Conservation (phyloP, 2,888 invertebrate species). For the Loripinus fragilis region DNA sequence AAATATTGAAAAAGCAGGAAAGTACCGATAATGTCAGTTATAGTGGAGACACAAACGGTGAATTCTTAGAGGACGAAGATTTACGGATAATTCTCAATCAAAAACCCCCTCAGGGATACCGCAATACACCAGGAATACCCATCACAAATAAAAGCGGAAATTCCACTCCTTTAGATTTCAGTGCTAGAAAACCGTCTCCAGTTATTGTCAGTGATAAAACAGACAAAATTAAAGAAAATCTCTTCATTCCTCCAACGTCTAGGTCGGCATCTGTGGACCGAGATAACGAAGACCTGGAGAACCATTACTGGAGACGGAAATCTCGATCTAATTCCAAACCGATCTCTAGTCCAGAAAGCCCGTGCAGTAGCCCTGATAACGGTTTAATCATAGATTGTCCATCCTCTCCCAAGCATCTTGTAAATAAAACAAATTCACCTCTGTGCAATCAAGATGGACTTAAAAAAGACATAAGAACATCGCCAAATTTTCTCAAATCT, state of each 20-base stretch:
- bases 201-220: conserved; percentile 1
- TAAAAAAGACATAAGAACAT: conserved; percentile 27
- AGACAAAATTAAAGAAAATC: not conserved
- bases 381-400: conserved; percentile 82
- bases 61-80: conserved; percentile 24
- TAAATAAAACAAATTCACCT: conserved; percentile 66
- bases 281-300: conserved; percentile 60
- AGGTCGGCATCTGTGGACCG: conserved; percentile 52
- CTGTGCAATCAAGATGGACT: conserved; percentile 58
- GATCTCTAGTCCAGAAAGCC: conserved; percentile 74
- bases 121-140: conserved; percentile 20
- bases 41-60: conserved; percentile 49
- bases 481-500: conserved; percentile 31
- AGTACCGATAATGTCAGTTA: conserved; percentile 30
- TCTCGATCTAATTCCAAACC: conserved; percentile 49
- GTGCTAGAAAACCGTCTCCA: not conserved
- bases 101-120: not conserved
- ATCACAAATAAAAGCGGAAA: conserved; percentile 7
- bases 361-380: conserved; percentile 82
- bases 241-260: conserved; percentile 9
- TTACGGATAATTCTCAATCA: conserved; percentile 10
- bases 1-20: conserved; percentile 13
- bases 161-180: conserved; percentile 12
- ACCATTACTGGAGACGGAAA: conserved; percentile 50
- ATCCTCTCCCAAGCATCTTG: conserved; percentile 57